A percentile compares a stretch with the other conserved stretches of the same genome.
phyloP scores from a whole-genome alignment of 2,113 vertebrate genomes.

The Sprattus sprattus region DNA sequence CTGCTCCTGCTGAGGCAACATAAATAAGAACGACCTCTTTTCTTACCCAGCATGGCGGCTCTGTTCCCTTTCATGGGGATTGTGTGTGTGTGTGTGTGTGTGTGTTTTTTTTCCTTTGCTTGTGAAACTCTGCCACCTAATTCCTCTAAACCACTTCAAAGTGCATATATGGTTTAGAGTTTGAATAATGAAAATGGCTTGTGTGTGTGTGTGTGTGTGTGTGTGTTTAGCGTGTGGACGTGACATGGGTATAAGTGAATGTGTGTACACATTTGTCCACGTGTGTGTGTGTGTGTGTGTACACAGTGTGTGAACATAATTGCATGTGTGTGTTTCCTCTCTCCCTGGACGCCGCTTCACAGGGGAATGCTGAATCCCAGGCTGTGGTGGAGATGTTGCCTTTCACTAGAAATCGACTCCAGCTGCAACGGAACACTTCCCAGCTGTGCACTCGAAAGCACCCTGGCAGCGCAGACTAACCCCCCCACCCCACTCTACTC shows the following conservation, averaged over 20 bases:
- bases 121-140: not conserved
- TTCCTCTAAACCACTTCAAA: constrained; percentile 16
- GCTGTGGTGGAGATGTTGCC: constrained; percentile 22
- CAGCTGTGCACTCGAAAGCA: constrained; percentile 32
- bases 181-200: constrained; percentile 13
- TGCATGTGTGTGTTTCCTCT: constrained; percentile 10
- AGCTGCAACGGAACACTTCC: constrained; percentile 42
- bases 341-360: constrained; percentile 33
- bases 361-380: constrained; percentile 46
- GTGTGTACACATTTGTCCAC: not conserved
- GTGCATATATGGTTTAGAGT: constrained; percentile 7
- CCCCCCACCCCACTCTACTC: not conserved
- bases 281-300: not conserved
- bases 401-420: constrained; percentile 40
- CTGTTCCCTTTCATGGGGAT: not conserved
- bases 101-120: not conserved
- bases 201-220: not conserved
- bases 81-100: constrained; percentile 6
- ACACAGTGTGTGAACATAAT: not conserved
- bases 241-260: not conserved
- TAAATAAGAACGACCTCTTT: not conserved
- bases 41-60: not conserved
- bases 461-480: not conserved
- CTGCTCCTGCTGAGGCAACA: constrained; percentile 3
- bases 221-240: not conserved